Evolutionary conservation across 2,113 vertebrate genomes (phyloP).

Genomic region (Benitochromis conjunctus): DNA sequence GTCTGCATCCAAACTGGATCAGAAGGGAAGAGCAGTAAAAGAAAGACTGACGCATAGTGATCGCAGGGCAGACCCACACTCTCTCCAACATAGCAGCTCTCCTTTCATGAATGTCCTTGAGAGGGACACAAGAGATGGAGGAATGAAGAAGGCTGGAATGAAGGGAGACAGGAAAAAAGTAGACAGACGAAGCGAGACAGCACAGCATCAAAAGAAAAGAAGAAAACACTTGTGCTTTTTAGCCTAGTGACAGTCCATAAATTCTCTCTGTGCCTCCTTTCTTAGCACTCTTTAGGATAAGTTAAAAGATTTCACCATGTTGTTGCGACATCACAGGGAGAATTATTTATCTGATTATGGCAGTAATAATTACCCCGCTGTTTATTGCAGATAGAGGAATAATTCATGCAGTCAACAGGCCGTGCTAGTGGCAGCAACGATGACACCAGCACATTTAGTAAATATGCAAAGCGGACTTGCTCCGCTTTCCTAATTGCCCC

Average conservation of each 20-base stretch:
- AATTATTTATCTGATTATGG: constrained; percentile 99
- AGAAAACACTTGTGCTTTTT: constrained; percentile 39
- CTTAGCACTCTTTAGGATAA: constrained; percentile 68
- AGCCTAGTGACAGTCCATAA: constrained; percentile 82
- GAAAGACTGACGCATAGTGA: constrained; percentile 46
- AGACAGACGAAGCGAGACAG: constrained; percentile 40
- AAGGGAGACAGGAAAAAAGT: constrained; percentile 32
- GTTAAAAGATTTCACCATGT: constrained; percentile 86
- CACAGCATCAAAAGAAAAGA: neutral
- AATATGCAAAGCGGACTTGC: constrained; percentile 96
- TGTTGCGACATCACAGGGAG: constrained; percentile 83
- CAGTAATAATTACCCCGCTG: constrained; percentile 99
- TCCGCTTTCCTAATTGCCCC: constrained; percentile 94
- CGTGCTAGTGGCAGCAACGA: constrained; percentile 78
- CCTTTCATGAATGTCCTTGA: constrained; percentile 87
- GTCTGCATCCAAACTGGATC: constrained; percentile 56
- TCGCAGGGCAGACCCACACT: constrained; percentile 40
- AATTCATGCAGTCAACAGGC: constrained; percentile 99
- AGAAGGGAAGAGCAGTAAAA: constrained; percentile 52
- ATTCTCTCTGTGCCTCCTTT: constrained; percentile 76
- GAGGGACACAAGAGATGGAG: constrained; percentile 72
- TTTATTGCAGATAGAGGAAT: constrained; percentile 99
- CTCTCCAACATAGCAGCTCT: constrained; percentile 45
- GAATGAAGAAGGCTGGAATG: constrained; percentile 31
- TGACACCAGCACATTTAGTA: constrained; percentile 96